Evolutionary conservation across 2,888 invertebrate species (phyloP), one percentile per base, ranked within the genome.

Genomic region (Drosophila testacea): DNA sequence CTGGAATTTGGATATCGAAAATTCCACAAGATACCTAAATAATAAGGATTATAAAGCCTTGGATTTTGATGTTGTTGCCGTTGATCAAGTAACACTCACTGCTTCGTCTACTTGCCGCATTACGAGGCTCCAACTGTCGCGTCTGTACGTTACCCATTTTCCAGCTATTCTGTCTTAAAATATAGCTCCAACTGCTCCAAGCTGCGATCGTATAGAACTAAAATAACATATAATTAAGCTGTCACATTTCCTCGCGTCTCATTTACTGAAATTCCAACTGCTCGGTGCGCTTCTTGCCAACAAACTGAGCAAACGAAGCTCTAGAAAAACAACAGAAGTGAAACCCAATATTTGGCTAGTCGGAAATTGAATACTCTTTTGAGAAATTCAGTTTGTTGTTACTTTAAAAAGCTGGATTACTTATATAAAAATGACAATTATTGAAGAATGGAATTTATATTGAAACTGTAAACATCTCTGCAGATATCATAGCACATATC

Each of bases 21-120:
- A 85, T 92, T 93, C 93, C 93, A 93, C 65, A 92, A 90, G 70
- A 93, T 92, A 80, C 93, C 93, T 83, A 6, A 0, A 6, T 44
- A 5, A 36, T 11, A 51, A 1, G 42, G 11, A 27, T 32, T 27
- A 28, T 27, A 11, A 7, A 16, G 27, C 4, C 7, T n/a, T 11
- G 13, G 5, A 30, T n/a, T n/a, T 28, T 28, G 2, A 7, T 36
- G 16, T 42, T 16, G 7, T 1, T 39, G 7, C 9, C 2, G 6
- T 9, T 36, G 10, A 22, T n/a, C 13, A 30, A 10, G 10, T 6
- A 3, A 39, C 13, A 76, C 90, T 79, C 46, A 90, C 91, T 91
- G 50, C 87, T 85, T 7, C 91, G 87, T 7, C 91, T 81, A 47
- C 79, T 76, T 4, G 81, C 61, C 54, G 80, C 68, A 68, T 81